phyloP scores from a whole-genome alignment of 2,888 invertebrate species.

The Oxystoma pomonae region DNA sequence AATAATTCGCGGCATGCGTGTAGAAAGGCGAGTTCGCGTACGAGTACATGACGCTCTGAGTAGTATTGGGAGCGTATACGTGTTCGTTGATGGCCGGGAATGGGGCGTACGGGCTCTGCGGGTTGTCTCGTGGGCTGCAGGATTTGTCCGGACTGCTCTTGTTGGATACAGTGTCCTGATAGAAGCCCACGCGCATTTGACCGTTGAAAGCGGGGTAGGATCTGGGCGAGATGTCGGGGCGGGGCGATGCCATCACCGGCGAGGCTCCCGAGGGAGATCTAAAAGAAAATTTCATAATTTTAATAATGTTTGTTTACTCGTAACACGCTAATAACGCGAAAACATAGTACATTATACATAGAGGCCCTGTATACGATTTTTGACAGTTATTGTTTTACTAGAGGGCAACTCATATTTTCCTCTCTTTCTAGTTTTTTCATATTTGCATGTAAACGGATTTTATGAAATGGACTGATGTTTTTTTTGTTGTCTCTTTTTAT shows the following conservation, averaged over 20 bases:
- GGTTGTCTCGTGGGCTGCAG: constrained; percentile 73
- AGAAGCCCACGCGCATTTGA: constrained; percentile 81
- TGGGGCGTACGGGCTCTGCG: constrained; percentile 57
- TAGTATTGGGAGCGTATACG: constrained; percentile 55
- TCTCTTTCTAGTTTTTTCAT: no score
- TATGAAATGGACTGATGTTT: no score
- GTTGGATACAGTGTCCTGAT: constrained; percentile 81
- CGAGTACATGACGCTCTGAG: constrained; percentile 43
- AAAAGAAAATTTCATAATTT: constrained; percentile 1
- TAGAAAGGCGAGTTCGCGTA: constrained; percentile 43
- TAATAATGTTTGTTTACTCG: no score
- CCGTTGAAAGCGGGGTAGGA: constrained; percentile 76
- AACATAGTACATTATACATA: no score
- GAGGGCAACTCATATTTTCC: no score
- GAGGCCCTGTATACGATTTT: no score
- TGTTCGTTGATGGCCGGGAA: constrained; percentile 48
- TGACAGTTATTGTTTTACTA: no score
- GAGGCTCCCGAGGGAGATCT: constrained; percentile 69
- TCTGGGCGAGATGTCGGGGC: constrained; percentile 63
- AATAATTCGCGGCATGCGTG: constrained; percentile 41
- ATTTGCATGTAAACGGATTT: no score
- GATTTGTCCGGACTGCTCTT: constrained; percentile 82
- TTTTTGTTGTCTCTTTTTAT: no score
- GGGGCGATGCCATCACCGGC: constrained; percentile 60
- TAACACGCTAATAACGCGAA: no score